Evolutionary conservation across 1,140 invertebrate genomes (phyloP), one percentile per base, ranked within the genome.

Genomic region (Protaetia brevitarsis): DNA sequence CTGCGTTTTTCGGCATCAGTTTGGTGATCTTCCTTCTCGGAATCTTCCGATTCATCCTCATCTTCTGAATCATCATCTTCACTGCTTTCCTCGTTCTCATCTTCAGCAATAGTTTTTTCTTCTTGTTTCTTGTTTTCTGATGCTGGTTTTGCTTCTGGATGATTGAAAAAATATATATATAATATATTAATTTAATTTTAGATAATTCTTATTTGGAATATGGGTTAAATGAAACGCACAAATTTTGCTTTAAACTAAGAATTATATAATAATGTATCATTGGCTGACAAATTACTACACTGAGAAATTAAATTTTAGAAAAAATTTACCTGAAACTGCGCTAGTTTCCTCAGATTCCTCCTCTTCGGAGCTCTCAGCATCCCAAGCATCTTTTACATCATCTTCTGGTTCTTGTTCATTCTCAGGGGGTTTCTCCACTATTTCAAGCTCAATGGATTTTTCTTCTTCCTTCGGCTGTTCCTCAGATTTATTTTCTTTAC

Each of bases 321-420:
- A n/a, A n/a, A 45, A 51, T 3, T 51, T 61, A 66, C 65, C 64
- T 13, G 74, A 73, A 31, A 71, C 68, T 64, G 81, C 76, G 0
- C 74, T 76, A 11, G 78, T 80, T 74, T 88, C 86, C n/a, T 81
- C 75, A 67, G 76, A 79, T 76, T 87, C 85, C 19, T 84, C 84
- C 27, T 88, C 88, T 45, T 85, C 87, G 3, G 82, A 82, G 59
- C 85, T 87, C 45, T 88, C 89, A n/a, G 87, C 87, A 83, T 94
- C 91, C 91, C 91, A 93, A 1, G 89, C 86, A 75, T 93, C 91
- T 77, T 93, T 93, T 3, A 93, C 86, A 27, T 85, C 86, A 56
- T 87, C 86, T 59, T 82, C 81, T 36, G 75, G 59, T 76, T 84
- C 76, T 62, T 81, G 76, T 51, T 84, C 80, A 65, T 83, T 80